phyloP scores from a whole-genome alignment of 2,888 invertebrate species.

The Euplexia lucipara region DNA sequence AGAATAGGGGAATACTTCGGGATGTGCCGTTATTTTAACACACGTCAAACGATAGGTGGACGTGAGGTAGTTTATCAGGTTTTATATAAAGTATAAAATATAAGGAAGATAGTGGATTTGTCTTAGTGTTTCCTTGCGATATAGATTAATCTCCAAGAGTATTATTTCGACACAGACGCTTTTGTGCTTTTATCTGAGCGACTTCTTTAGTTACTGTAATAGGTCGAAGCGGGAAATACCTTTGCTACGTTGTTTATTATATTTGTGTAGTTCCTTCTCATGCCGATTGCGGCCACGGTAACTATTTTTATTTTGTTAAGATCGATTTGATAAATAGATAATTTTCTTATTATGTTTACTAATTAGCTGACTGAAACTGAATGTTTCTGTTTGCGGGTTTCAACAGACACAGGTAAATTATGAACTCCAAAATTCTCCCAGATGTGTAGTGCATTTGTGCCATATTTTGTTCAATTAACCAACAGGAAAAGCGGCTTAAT shows the following conservation, averaged over 20 bases:
- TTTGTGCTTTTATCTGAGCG: not conserved
- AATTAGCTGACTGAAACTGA: not conserved
- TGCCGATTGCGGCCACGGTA: too few relatives aligned
- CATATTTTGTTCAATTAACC: not conserved
- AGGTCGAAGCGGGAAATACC: too few relatives aligned
- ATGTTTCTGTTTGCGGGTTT: not conserved
- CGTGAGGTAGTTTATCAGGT: not conserved
- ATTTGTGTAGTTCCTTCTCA: too few relatives aligned
- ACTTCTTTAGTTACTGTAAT: too few relatives aligned
- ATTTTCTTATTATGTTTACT: too few relatives aligned
- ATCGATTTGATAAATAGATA: too few relatives aligned
- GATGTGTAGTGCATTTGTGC: not conserved
- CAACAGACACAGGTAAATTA: not conserved
- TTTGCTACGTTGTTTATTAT: too few relatives aligned
- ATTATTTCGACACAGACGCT: not conserved
- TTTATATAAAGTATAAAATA: not conserved
- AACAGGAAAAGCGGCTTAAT: not conserved
- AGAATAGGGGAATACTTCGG: constrained; percentile 7
- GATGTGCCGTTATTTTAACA: constrained; percentile 19
- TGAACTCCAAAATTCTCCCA: constrained; percentile 4
- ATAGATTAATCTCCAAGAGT: not conserved
- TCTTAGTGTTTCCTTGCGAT: not conserved
- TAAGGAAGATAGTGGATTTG: not conserved
- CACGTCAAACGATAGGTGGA: constrained; percentile 3
- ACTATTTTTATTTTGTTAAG: too few relatives aligned